Base-by-base conservation (phyloP, 2,888 invertebrate genomes). In the Graphium colonna region DNA sequence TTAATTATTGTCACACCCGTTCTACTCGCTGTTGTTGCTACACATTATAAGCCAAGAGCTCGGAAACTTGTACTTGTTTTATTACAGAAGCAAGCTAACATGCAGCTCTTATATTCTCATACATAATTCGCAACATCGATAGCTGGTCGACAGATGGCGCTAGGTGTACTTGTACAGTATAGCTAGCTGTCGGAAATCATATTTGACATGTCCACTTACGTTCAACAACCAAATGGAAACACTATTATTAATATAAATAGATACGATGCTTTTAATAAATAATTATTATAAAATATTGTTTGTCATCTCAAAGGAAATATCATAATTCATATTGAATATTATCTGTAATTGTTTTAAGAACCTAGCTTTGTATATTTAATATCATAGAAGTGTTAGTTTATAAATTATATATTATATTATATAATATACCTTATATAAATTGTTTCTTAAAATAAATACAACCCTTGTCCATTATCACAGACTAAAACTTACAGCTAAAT, bases 31-130 rank as follows among this genome's bases (percentile, higher is more conserved):
- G 42, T 43, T 16, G 52, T 43, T 43, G 43, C 52, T 53, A 53
- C 48, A 53, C 48, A 49, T 21, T 28, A 31, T 38, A 53, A 49
- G 53, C 46, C 47, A 43, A 43, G 33, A 28, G 16, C 43, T 21
- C 33, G 39, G 16, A 52, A 49, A 43, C 13, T 31, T 36, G 42
- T 47, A 52, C 42, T 48, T 48, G n/a, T 52, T 48, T 49, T 48
- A 48, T 44, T 48, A 53, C 53, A 38, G 31, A 53, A 53, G 53
- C 53, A 53, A 53, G 53, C 53, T 53, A 49, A 49, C 53, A 53
- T 53, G 53, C 53, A 53, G 53, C 44, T 31, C 39, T 47, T 21
- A 31, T 36, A 48, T 26, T 44, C 15, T 48, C 39, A 31, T 43
- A 44, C 38, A 49, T 42, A 43, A 26, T 15, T 43, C 31, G 44